These are phyloP conservation scores for Fratercula arctica DNA, from an alignment of 2,797 vertebrate species.

Conservation along the genomic window DNA sequence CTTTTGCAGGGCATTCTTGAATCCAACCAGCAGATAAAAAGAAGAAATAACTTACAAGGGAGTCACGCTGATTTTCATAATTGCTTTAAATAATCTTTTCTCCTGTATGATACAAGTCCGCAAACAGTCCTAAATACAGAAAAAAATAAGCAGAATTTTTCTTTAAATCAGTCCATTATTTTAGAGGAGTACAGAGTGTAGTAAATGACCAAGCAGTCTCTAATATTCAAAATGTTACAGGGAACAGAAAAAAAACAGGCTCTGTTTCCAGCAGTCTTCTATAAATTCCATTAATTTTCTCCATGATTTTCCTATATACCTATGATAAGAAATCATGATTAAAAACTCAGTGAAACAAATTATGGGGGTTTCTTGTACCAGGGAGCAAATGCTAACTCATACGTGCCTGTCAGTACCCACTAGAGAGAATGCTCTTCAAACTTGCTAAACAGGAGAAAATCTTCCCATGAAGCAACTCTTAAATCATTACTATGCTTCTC, in stretches of 20 bases:
- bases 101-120: not conserved
- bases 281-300: not conserved
- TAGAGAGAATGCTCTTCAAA: not conserved
- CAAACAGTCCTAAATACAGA: not conserved
- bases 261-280: not conserved
- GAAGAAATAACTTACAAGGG: not conserved
- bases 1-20: not conserved
- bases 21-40: not conserved
- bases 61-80: not conserved
- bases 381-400: not conserved
- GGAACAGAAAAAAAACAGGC: rapidly evolving
- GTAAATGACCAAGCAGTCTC: not conserved
- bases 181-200: not conserved
- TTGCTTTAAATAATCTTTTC: not conserved
- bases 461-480: not conserved
- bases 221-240: not conserved
- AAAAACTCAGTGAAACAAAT: not conserved
- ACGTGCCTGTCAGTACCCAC: not conserved
- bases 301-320: not conserved
- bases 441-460: not conserved
- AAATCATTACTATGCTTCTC: slow-evolving; percentile 31
- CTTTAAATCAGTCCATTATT: not conserved
- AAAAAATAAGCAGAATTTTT: not conserved
- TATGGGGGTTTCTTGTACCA: not conserved
- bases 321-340: not conserved